These are phyloP conservation scores for Neoascia interrupta DNA, from an alignment of 2,888 invertebrate genomes.

Conservation along the genomic window DNA sequence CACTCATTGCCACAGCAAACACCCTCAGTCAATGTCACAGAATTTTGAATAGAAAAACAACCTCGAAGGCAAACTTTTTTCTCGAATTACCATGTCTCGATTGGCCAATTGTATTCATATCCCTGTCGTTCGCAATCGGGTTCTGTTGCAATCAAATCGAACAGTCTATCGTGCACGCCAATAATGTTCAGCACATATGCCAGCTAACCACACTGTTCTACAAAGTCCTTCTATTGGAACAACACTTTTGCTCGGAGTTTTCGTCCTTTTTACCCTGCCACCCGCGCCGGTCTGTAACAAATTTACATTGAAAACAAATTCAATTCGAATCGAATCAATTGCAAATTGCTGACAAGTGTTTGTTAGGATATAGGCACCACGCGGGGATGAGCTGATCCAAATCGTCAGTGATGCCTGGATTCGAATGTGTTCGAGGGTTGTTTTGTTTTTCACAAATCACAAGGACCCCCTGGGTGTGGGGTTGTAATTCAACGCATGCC, in stretches of 20 bases:
- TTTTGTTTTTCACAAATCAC: slow-evolving; percentile 16
- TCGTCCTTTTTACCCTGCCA: not conserved
- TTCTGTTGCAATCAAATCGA: slow-evolving; percentile 39
- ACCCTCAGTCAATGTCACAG: too few species aligned
- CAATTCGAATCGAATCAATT: slow-evolving; percentile 51
- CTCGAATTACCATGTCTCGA: not conserved
- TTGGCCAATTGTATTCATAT: not conserved
- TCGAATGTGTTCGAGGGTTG: slow-evolving; percentile 23
- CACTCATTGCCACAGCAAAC: too few species aligned
- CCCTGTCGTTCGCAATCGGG: too few species aligned
- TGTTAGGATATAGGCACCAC: not conserved
- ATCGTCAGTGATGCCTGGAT: slow-evolving; percentile 6
- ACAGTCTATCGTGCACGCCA: slow-evolving; percentile 18
- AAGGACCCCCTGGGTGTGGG: not conserved
- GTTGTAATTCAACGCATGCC: slow-evolving; percentile 2
- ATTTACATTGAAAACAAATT: slow-evolving; percentile 53
- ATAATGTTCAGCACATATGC: slow-evolving; percentile 7
- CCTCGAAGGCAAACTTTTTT: not conserved
- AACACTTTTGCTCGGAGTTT: slow-evolving; percentile 6
- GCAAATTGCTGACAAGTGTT: slow-evolving; percentile 56
- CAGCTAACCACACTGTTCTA: slow-evolving; percentile 15
- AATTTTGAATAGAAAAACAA: too few species aligned
- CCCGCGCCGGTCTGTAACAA: not conserved
- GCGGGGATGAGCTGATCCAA: not conserved
- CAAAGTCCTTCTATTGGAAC: slow-evolving; percentile 11